Evolutionary conservation across 2,888 invertebrate genomes (phyloP), one percentile per base, ranked within the genome.

Genomic region (Drosophila merina): DNA sequence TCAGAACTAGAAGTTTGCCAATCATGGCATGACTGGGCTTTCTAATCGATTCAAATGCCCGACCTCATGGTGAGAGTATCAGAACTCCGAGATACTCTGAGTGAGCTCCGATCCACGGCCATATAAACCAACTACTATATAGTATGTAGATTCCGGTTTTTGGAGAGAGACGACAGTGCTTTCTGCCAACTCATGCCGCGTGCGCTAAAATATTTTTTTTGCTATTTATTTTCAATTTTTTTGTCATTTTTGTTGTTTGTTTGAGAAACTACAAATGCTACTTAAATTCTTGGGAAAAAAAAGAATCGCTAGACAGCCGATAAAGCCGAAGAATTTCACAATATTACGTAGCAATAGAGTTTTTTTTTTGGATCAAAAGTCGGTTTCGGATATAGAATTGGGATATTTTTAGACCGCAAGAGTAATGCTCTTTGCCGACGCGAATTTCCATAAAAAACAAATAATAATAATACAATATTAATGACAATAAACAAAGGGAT

Each of bases 121-220:
- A 44, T 55, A 9, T 30, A 25, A 4, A 8, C 14, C 7, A 9
- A 28, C 38, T 10, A 36, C 7, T 55, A 25, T 7, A 52, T 5
- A 28, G 6, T 28, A 28, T 28, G 28, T 28, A 28, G 28, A 28
- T 60, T 47, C 69, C 68, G 69, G 69, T 70, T 68, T 66, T 14
- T 14, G 31, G 42, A 31, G 36, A 36, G 36, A 3, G 31, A 3
- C 10, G 10, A 9, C 0, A 10, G 9, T 3, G 44, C 36, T n/a
- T 60, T 64, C 38, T 62, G 64, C 62, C 10, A 59, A 77, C 55
- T 84, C 84, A 83, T 83, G 84, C 72, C 49, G 76, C 59, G 36
- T 76, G 55, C 69, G 59, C 44, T 44, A 20, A 42, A 42, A 44
- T 25, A 25, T 44, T 25, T 44, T 44, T 25, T 44, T 9, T 44